These are phyloP conservation scores for Quadroppia sp. DNA, from an alignment of 2,888 invertebrate species.

Conservation along the genomic window DNA sequence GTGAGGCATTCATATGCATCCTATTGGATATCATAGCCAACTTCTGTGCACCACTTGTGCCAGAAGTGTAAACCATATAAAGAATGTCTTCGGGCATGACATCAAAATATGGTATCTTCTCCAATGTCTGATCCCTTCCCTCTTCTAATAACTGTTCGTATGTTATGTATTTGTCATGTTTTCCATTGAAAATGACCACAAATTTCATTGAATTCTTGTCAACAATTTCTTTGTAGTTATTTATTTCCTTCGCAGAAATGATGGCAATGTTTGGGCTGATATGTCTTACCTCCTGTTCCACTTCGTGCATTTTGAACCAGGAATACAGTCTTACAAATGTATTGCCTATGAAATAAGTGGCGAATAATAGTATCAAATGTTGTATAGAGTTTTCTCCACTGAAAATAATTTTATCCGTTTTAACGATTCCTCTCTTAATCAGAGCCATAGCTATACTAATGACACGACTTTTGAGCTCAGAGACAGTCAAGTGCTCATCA, in stretches of 20 bases:
- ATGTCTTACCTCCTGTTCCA: not conserved
- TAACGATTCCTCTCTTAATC: constrained; percentile 26
- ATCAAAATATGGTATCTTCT: constrained; percentile 7
- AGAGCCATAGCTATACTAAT: constrained; percentile 24
- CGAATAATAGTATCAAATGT: constrained; percentile 14
- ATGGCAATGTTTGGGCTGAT: not conserved
- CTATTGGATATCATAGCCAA: constrained; percentile 1
- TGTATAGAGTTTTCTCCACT: constrained; percentile 27
- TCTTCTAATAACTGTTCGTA: constrained; percentile 4
- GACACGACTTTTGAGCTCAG: not conserved
- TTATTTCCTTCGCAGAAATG: not conserved
- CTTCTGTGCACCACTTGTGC: constrained; percentile 1
- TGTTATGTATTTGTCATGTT: not conserved
- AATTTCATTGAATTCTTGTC: not conserved
- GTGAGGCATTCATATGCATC: not conserved
- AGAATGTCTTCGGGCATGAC: not conserved
- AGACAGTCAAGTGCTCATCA: not conserved
- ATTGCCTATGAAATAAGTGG: constrained; percentile 14
- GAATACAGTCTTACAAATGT: not conserved
- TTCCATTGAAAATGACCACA: not conserved
- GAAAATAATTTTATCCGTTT: constrained; percentile 17
- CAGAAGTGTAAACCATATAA: not conserved
- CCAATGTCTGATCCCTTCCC: constrained; percentile 8
- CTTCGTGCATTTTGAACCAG: not conserved
- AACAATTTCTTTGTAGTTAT: not conserved